A percentile compares a stretch with the other conserved stretches of the same genome.
These are phyloP conservation scores for Pseudochirops cupreus DNA, from an alignment of 2,797 vertebrate genomes.

Conservation along the genomic window DNA sequence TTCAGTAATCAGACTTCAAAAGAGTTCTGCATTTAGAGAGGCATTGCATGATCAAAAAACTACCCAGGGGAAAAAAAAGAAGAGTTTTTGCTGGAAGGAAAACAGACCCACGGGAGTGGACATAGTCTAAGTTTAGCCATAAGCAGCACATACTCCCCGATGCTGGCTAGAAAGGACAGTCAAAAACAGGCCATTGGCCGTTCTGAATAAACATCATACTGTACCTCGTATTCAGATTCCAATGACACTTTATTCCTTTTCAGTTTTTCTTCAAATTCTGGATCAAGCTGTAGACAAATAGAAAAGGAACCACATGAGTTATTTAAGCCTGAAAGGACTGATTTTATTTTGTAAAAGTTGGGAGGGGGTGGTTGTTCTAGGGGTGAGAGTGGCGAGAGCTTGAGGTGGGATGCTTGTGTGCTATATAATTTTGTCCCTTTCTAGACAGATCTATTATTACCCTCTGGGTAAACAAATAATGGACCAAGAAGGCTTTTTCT, in stretches of 20 bases:
- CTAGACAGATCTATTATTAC: background rate
- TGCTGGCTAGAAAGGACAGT: conserved; percentile 54
- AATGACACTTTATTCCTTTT: conserved; percentile 87
- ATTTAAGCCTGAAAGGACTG: conserved; percentile 48
- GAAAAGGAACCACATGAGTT: conserved; percentile 50
- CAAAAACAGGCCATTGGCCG: conserved; percentile 72
- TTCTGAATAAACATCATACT: conserved; percentile 66
- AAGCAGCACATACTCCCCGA: conserved; percentile 71
- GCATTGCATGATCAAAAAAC: conserved; percentile 59
- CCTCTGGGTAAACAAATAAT: background rate
- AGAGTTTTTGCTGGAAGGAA: conserved; percentile 75
- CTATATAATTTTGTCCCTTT: background rate
- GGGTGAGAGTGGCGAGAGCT: background rate
- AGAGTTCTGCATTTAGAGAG: conserved; percentile 70
- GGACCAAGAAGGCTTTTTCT: background rate
- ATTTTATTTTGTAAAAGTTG: conserved; percentile 50
- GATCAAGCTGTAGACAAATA: conserved; percentile 91
- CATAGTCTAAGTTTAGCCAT: conserved; percentile 82
- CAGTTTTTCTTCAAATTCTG: conserved; percentile 91
- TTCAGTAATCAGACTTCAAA: conserved; percentile 70
- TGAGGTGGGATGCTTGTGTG: background rate
- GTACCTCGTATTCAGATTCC: conserved; percentile 95
- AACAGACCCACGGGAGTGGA: conserved; percentile 74
- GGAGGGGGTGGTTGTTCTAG: background rate
- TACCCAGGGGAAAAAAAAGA: conserved; percentile 61